Evolutionary conservation across 2,797 vertebrate species (phyloP).

Genomic region (Microctenopoma steveboyesi): DNA sequence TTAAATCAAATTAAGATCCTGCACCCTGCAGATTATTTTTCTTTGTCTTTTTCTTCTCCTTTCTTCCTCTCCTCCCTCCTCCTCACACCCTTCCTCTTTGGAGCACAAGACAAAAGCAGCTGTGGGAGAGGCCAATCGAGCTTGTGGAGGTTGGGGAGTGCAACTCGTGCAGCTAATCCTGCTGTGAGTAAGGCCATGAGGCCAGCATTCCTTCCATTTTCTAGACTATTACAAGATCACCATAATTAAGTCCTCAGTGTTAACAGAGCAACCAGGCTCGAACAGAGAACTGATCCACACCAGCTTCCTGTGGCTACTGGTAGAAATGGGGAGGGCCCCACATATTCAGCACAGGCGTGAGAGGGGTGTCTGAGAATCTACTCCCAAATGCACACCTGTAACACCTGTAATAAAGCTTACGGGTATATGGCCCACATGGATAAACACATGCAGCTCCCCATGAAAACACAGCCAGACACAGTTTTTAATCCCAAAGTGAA

Average conservation of each 20-base stretch:
- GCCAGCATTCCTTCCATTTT: constrained; percentile 83
- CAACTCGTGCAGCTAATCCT: constrained; percentile 82
- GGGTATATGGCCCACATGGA: constrained; percentile 16
- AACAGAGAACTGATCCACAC: constrained; percentile 67
- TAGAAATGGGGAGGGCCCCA: constrained; percentile 23
- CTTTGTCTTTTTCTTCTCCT: constrained; percentile 62
- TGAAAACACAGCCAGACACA: constrained; percentile 31
- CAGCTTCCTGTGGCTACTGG: constrained; percentile 70
- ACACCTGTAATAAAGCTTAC: constrained; percentile 51
- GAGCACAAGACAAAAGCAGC: constrained; percentile 76
- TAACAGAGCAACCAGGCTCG: constrained; percentile 61
- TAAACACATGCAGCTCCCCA: constrained; percentile 19
- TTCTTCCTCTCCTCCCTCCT: constrained; percentile 65
- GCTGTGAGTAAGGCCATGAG: constrained; percentile 79
- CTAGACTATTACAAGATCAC: constrained; percentile 80
- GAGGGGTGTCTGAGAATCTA: constrained; percentile 21
- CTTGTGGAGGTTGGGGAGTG: constrained; percentile 74
- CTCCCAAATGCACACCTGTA: constrained; percentile 52
- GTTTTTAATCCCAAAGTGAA: constrained; percentile 47
- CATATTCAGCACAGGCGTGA: neutral
- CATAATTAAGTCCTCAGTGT: constrained; percentile 79
- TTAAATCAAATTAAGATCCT: constrained; percentile 84
- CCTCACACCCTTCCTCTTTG: constrained; percentile 55
- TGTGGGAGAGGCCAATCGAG: constrained; percentile 67
- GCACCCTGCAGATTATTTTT: constrained; percentile 82